A percentile compares a stretch with the other conserved stretches of the same genome.
Evolutionary conservation across 2,797 vertebrate species (phyloP).

Genomic region (Sitta carolinensis): DNA sequence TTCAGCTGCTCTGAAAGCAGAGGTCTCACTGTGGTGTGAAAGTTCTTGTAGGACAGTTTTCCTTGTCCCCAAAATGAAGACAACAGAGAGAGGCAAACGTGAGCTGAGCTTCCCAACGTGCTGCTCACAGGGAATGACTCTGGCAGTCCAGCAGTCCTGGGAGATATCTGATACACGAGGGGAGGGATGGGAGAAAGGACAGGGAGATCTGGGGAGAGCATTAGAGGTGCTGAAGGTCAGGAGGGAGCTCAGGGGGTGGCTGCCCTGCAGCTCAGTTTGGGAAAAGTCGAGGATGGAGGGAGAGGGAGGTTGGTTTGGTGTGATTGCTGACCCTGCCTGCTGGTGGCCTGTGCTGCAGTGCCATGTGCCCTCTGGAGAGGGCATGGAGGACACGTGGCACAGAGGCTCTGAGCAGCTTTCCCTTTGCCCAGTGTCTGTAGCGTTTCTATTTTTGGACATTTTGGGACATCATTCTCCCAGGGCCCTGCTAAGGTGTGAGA

Average conservation of each 20-base stretch:
- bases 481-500: background rate
- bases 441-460: background rate
- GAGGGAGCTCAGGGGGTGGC: background rate
- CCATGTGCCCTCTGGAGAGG: background rate
- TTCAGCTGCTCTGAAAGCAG: background rate
- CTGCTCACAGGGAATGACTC: accelerated
- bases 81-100: background rate
- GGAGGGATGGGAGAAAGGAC: background rate
- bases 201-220: background rate
- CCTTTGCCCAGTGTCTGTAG: background rate
- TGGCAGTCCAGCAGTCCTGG: accelerated
- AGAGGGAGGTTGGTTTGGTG: background rate
- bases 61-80: background rate
- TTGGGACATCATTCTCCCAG: background rate
- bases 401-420: background rate
- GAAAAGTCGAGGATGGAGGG: background rate
- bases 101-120: accelerated
- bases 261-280: background rate
- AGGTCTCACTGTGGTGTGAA: background rate
- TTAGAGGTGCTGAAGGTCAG: background rate
- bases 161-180: accelerated
- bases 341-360: background rate
- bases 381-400: background rate
- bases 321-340: background rate
- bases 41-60: background rate